Percentiles rank a stretch among this genome's conserved stretches.
Evolutionary conservation across 2,888 invertebrate species (phyloP).

Genomic region (Orthosia gracilis): DNA sequence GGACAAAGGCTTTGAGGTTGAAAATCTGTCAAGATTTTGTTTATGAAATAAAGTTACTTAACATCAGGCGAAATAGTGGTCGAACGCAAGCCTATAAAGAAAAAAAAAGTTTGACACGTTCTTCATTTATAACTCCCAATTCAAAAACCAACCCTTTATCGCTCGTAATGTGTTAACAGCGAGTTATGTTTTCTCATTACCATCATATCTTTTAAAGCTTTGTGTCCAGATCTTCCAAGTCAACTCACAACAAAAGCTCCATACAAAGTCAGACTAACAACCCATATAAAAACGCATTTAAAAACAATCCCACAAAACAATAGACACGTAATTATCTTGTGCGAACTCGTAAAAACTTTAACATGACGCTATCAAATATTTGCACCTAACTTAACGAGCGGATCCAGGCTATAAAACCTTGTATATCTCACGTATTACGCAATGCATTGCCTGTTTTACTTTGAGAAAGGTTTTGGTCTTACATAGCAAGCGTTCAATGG

Average conservation of each 20-base stretch:
- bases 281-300: conserved; percentile 69
- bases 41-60: no score
- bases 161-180: no score
- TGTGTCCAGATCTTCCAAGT: neutral
- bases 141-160: no score
- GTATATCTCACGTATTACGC: conserved; percentile 51
- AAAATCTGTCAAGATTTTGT: no score
- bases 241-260: conserved; percentile 11
- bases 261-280: conserved; percentile 40
- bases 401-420: conserved; percentile 67
- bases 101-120: no score
- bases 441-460: conserved; percentile 48
- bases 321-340: conserved; percentile 82
- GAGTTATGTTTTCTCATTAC: neutral
- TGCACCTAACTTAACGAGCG: conserved; percentile 77
- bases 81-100: no score
- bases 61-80: no score
- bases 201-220: neutral
- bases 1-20: no score
- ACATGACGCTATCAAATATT: conserved; percentile 84
- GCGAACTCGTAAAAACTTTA: conserved; percentile 79
- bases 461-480: neutral
- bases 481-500: conserved; percentile 68
- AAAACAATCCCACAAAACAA: conserved; percentile 78
- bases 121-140: no score